phyloP scores from a whole-genome alignment of 2,888 invertebrate species.

The Lottia gigantea region DNA sequence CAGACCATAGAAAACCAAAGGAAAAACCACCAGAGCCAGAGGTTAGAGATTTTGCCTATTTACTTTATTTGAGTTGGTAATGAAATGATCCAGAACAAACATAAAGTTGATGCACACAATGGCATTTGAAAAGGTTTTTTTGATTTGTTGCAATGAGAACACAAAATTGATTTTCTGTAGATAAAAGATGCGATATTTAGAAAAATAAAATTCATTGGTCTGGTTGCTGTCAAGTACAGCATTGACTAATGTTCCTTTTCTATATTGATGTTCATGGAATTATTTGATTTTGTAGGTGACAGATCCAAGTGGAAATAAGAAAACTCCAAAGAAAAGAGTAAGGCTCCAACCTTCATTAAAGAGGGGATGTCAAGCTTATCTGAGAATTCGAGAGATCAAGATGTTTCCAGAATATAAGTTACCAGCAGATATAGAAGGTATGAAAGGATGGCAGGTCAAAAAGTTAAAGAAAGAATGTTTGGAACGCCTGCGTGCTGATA shows the following conservation, averaged over 20 bases:
- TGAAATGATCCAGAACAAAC: too few species aligned
- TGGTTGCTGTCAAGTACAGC: too few species aligned
- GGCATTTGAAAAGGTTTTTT: too few species aligned
- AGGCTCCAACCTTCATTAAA: slow-evolving; percentile 3
- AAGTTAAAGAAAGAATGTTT: not conserved
- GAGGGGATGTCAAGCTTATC: not conserved
- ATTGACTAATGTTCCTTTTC: not conserved
- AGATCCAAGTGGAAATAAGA: not conserved
- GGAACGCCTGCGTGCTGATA: not conserved
- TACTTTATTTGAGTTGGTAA: too few species aligned
- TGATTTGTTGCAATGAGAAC: too few species aligned
- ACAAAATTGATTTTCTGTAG: too few species aligned
- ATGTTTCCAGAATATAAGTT: not conserved
- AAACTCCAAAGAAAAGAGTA: not conserved
- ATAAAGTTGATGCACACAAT: too few species aligned
- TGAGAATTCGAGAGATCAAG: not conserved
- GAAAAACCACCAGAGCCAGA: not conserved
- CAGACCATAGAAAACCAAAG: not conserved
- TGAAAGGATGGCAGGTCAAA: too few species aligned
- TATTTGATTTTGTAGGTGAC: too few species aligned
- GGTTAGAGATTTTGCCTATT: too few species aligned
- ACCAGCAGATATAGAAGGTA: too few species aligned
- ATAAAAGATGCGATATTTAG: not conserved
- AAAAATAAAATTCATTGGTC: not conserved
- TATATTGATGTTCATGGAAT: too few species aligned